These are phyloP conservation scores for Papilio elwesi DNA, from an alignment of 2,888 invertebrate species.

Conservation along the genomic window DNA sequence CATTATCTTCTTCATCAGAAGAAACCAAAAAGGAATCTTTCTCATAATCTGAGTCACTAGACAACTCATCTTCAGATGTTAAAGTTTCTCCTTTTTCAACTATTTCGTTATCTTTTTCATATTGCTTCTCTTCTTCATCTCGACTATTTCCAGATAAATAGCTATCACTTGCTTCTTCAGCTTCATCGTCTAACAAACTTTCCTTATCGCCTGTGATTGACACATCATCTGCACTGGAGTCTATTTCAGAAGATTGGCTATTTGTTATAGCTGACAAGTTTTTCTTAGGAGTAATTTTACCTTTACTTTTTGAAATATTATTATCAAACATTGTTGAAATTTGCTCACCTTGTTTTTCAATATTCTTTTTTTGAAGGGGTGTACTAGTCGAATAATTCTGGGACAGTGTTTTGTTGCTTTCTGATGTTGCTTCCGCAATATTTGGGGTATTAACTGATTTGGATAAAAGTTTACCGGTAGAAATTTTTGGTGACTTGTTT, in stretches of 20 bases:
- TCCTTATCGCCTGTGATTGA: conserved; percentile 48
- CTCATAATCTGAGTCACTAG: conserved; percentile 76
- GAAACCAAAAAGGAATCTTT: conserved; percentile 83
- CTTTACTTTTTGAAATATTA: conserved; percentile 39
- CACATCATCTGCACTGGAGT: conserved; percentile 45
- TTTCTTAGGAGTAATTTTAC: conserved; percentile 42
- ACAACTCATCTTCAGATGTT: conserved; percentile 74
- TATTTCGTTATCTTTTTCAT: conserved; percentile 79
- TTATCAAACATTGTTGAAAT: conserved; percentile 41
- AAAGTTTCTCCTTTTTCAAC: conserved; percentile 79
- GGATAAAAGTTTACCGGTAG: conserved; percentile 52
- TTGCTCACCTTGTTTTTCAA: neutral
- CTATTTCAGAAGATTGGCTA: conserved; percentile 43
- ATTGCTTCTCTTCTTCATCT: conserved; percentile 76
- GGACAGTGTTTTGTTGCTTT: conserved; percentile 57
- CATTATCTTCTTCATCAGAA: conserved; percentile 75
- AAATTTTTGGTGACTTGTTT: conserved; percentile 53
- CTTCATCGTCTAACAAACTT: conserved; percentile 66
- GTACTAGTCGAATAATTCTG: conserved; percentile 69
- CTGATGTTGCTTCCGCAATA: conserved; percentile 51
- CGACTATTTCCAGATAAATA: conserved; percentile 80
- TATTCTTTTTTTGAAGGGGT: conserved; percentile 65
- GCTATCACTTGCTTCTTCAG: conserved; percentile 70
- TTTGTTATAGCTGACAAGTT: conserved; percentile 42
- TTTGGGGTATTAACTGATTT: conserved; percentile 56